Conservation (phyloP, 2,113 vertebrate species). For the Andinoacara biseriatus region DNA sequence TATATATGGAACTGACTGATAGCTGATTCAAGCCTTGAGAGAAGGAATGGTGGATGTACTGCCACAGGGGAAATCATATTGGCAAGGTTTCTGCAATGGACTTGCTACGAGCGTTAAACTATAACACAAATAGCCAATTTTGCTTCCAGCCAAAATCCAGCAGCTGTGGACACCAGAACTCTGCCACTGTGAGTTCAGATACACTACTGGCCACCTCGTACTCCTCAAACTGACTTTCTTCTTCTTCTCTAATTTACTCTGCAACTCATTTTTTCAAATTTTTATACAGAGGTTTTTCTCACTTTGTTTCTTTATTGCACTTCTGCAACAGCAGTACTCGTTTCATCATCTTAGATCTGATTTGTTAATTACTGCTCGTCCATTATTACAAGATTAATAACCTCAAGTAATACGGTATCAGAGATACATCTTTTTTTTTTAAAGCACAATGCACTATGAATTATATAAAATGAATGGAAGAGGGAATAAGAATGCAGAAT, state of each 20-base stretch:
- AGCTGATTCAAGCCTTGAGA: not conserved
- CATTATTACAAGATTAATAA: not conserved
- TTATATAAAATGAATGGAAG: not conserved
- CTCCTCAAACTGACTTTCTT: not conserved
- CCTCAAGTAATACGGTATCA: not conserved
- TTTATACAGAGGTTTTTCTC: too few relatives aligned
- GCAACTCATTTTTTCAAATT: not conserved
- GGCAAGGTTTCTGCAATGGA: constrained; percentile 2
- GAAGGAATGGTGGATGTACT: not conserved
- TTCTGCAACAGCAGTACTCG: not conserved
- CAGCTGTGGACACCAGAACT: not conserved
- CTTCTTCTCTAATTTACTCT: not conserved
- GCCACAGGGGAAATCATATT: constrained; percentile 32
- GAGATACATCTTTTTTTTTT: not conserved
- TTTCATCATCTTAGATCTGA: not conserved
- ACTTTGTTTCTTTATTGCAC: not conserved
- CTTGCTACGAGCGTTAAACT: not conserved
- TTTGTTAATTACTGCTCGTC: constrained; percentile 11
- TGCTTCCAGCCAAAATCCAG: constrained; percentile 25
- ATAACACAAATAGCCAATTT: constrained; percentile 30
- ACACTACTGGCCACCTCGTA: not conserved
- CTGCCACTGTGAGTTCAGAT: not conserved
- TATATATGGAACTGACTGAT: not conserved
- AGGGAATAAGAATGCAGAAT: not conserved
- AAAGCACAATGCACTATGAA: not conserved